Evolutionary conservation across 1,140 invertebrate species (phyloP), one percentile per base, ranked within the genome.

Genomic region (Drosophila nasuta): DNA sequence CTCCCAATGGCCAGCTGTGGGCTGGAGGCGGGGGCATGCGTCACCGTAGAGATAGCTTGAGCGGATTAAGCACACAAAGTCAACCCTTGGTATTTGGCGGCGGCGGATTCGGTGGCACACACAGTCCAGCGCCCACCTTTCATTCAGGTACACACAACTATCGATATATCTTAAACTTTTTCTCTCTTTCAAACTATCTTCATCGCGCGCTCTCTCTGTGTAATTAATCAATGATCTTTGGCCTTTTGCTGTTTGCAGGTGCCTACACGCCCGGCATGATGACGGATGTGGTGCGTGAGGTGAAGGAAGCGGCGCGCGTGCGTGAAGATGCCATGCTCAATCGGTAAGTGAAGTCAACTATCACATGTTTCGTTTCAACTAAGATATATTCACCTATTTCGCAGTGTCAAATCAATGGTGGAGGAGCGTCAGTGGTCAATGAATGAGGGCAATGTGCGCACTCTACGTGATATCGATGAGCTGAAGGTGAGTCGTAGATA

Each of bases 261-360:
- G 93, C 93, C 74, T 96, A 96, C 92, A 95, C 96, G 41, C 96
- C 96, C 3, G 96, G 96, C 73, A 95, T 96, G 93, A 93, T 96
- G 79, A 93, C 94, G 79, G 96, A 96, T 92, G 93, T 96, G 74
- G 95, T 96, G 63, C 93, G 95, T 5, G 96, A 96, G 92, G 95
- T 96, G 5, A 93, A 96, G 68, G 96, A 96, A 86, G 96, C 96
- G 13, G 95, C 96, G 1, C 94, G 95, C 68, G 93, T 95, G 1
- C 93, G 95, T 13, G 96, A 96, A 77, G 96, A 96, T 88, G 95
- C 95, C 7, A 93, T 96, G 67, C 87, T 95, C 17, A 93, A 93
- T 66, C 93, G 94, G 91, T 92, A 73, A 28, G 33, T 28, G 11
- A 17, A 2, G 8, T 7, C 8, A n/a, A 13, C 1, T 3, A 13